These are phyloP conservation scores for Aelia acuminata DNA, from an alignment of 2,888 invertebrate genomes.

Conservation along the genomic window DNA sequence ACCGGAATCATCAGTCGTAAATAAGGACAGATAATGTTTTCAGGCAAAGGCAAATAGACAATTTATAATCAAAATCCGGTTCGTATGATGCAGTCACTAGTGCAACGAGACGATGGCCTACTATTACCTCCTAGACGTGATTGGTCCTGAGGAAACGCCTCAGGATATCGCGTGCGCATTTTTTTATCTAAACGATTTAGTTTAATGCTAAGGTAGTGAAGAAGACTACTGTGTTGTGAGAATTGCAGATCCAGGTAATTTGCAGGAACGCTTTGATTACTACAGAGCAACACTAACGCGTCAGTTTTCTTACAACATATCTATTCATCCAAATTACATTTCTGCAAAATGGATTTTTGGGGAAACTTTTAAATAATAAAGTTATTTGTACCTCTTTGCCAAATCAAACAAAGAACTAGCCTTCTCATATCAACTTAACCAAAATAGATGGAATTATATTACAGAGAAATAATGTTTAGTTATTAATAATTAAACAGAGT, in stretches of 20 bases:
- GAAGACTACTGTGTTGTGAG: background rate
- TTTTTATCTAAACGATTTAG: background rate
- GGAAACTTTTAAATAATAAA: no score
- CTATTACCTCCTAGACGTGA: background rate
- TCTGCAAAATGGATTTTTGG: no score
- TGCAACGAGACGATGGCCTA: background rate
- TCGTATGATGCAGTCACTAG: background rate
- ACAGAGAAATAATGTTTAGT: no score
- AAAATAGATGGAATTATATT: no score
- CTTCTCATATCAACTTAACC: no score
- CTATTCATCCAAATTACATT: no score
- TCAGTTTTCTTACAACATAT: no score
- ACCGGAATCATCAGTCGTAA: conserved; percentile 28
- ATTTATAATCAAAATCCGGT: conserved; percentile 11
- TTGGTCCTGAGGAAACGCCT: background rate
- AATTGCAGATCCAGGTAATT: background rate
- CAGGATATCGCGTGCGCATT: background rate
- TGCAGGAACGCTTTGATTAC: background rate
- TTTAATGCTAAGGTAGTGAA: background rate
- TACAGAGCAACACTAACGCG: background rate
- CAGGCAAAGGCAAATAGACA: background rate
- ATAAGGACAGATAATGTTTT: background rate
- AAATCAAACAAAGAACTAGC: no score
- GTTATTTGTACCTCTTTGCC: no score
- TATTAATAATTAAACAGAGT: no score